A percentile compares a stretch with the other conserved stretches of the same genome.
phyloP scores from a whole-genome alignment of 2,888 invertebrate species.

The Pherbina coryleti region DNA sequence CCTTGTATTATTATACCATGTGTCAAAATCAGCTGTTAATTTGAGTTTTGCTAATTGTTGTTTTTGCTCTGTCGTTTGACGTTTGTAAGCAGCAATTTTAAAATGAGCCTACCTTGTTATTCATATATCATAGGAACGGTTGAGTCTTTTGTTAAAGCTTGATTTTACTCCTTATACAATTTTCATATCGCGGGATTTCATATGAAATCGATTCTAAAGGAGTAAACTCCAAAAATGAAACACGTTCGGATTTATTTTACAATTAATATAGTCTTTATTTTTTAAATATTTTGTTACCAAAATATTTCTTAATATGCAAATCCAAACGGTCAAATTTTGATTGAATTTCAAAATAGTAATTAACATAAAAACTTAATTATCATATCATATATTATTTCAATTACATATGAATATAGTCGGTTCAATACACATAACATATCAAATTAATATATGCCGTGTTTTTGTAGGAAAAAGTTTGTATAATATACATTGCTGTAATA shows the following conservation, averaged over 20 bases:
- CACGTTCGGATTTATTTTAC: conserved; percentile 16
- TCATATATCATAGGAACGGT: too few species aligned
- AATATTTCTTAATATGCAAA: conserved; percentile 13
- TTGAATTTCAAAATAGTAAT: conserved; percentile 10
- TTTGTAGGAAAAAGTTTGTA: background rate
- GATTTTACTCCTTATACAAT: too few species aligned
- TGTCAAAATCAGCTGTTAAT: too few species aligned
- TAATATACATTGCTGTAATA: background rate
- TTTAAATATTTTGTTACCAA: conserved; percentile 32
- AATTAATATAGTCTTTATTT: conserved; percentile 45
- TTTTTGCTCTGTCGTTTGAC: too few species aligned
- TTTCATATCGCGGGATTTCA: too few species aligned
- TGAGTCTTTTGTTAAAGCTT: too few species aligned
- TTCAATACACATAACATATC: background rate
- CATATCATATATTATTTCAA: background rate
- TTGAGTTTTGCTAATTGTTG: too few species aligned
- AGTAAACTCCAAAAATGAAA: too few species aligned
- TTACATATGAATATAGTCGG: background rate
- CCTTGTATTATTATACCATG: too few species aligned
- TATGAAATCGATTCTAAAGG: too few species aligned
- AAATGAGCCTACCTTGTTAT: too few species aligned
- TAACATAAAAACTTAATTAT: conserved; percentile 20
- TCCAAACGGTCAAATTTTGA: background rate
- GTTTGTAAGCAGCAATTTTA: too few species aligned
- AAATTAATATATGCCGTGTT: background rate